phyloP scores from a whole-genome alignment of 2,113 vertebrate genomes.

The Eupsittula cactorum region DNA sequence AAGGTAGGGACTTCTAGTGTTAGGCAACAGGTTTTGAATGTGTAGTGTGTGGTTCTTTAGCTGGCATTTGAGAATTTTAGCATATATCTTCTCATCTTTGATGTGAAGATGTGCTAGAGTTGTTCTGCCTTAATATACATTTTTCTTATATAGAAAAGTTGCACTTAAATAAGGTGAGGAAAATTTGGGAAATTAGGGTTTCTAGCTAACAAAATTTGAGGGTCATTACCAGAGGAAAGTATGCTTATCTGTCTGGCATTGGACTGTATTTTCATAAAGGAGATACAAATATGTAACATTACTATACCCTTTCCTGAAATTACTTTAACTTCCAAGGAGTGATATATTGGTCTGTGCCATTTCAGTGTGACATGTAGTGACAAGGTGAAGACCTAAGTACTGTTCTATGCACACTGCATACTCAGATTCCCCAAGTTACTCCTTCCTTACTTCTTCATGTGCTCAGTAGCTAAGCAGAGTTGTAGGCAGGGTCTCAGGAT shows the following conservation, averaged over 20 bases:
- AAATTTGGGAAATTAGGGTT: not conserved
- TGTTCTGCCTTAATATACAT: not conserved
- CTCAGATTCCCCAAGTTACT: not conserved
- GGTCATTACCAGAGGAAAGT: not conserved
- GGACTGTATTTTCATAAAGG: not conserved
- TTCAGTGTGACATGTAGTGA: not conserved
- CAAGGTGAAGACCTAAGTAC: not conserved
- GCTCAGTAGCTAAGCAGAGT: not conserved
- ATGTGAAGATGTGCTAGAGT: not conserved
- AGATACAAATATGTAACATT: not conserved
- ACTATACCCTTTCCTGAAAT: not conserved
- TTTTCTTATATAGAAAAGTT: not conserved
- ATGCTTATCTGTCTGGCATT: not conserved
- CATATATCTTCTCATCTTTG: not conserved
- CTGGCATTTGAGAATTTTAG: not conserved
- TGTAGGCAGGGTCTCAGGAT: not conserved
- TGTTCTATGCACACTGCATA: not conserved
- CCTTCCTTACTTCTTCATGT: not conserved
- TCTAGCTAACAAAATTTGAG: not conserved
- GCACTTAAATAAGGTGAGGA: not conserved
- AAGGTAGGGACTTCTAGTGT: not conserved
- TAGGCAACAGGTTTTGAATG: not conserved
- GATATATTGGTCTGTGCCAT: not conserved
- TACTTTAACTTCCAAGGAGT: not conserved
- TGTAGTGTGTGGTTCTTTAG: not conserved